Evolutionary conservation across 2,888 invertebrate species (phyloP).

Genomic region (Ennomos erosarius): DNA sequence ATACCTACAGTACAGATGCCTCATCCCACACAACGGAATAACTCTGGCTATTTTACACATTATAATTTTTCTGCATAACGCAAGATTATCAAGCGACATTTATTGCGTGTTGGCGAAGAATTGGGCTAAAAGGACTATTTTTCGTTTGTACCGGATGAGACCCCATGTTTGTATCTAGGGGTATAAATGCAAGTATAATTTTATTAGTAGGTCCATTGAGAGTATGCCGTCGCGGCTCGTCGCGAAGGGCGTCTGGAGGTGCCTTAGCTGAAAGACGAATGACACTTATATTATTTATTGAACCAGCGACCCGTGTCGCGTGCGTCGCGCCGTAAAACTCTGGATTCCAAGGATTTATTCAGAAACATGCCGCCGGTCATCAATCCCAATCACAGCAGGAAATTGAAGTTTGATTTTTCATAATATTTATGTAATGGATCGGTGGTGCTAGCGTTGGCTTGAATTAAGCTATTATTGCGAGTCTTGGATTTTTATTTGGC

Average conservation of each 20-base stretch:
- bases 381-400: conserved; percentile 46
- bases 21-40: no score
- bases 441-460: background rate
- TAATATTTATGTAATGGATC: conserved; percentile 22
- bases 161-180: no score
- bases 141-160: no score
- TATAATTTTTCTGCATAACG: no score
- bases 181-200: conserved; percentile 16
- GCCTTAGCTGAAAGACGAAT: conserved; percentile 60
- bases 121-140: no score
- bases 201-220: conserved; percentile 1
- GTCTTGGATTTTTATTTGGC: no score
- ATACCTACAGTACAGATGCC: no score
- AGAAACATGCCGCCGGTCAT: conserved; percentile 51
- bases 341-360: conserved; percentile 58
- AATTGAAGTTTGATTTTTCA: conserved; percentile 39
- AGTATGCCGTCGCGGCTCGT: conserved; percentile 24
- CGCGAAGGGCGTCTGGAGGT: conserved; percentile 71
- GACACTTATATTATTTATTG: conserved; percentile 66
- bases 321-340: conserved; percentile 40
- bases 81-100: no score
- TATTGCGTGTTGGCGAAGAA: no score
- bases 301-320: conserved; percentile 44
- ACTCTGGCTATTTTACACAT: no score
- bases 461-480: conserved; percentile 6